phyloP scores from a whole-genome alignment of 53 echinoderm and acorn worm genomes.

The Actinopyga echinites region DNA sequence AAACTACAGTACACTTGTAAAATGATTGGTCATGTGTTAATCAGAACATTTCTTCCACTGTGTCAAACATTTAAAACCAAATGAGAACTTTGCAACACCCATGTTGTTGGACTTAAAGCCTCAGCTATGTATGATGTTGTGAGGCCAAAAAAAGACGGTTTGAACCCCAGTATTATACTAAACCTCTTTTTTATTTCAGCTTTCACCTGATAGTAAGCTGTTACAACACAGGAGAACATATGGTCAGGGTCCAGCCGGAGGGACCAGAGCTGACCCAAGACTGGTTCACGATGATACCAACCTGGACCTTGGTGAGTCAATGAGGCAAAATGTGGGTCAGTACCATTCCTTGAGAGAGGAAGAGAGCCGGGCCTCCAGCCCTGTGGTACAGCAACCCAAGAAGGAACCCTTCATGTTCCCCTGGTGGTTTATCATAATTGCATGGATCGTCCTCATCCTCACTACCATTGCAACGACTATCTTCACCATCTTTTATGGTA shows the following conservation, averaged over 20 bases:
- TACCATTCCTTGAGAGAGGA: conserved; percentile 8
- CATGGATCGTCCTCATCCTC: conserved; percentile 69
- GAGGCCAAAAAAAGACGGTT: no score
- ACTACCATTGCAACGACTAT: conserved; percentile 55
- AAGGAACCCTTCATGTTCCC: conserved; percentile 71
- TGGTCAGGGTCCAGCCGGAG: conserved; percentile 48
- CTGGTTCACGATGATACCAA: conserved; percentile 13
- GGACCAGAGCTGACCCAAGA: conserved; percentile 61
- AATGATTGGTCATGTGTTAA: no score
- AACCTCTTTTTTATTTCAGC: not conserved
- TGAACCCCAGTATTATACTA: not conserved
- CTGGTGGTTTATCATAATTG: conserved; percentile 86
- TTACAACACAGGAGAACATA: conserved; percentile 40
- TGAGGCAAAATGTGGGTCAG: not conserved
- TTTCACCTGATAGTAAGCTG: conserved; percentile 47
- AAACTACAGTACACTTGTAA: no score
- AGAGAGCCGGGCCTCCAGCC: not conserved
- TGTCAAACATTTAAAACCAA: no score
- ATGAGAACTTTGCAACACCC: no score
- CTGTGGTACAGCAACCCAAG: conserved; percentile 27
- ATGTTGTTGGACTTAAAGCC: no score
- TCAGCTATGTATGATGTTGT: no score
- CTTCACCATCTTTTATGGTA: conserved; percentile 80
- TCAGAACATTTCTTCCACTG: no score
- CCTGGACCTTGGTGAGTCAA: conserved; percentile 11